Conservation (phyloP, 2,113 vertebrate species). For the Calypte anna region DNA sequence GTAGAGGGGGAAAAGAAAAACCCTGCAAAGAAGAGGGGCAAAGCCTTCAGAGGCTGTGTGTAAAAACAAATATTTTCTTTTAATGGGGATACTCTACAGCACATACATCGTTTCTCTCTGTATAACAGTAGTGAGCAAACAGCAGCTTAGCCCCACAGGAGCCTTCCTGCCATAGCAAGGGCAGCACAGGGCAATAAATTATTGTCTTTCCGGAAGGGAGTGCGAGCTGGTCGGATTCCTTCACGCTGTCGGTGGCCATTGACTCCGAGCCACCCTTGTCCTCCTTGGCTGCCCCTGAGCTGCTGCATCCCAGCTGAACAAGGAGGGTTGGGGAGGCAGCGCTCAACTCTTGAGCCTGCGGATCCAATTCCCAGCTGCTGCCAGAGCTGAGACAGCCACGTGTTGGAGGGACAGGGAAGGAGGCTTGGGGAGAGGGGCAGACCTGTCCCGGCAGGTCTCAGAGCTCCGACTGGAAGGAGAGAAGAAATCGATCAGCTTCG, state of each 20-base stretch:
- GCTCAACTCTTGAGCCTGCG: not conserved
- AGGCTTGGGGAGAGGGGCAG: not conserved
- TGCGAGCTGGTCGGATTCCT: not conserved
- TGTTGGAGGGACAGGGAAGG: not conserved
- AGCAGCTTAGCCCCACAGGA: not conserved
- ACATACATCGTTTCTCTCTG: not conserved
- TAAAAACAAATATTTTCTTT: slow-evolving; percentile 10
- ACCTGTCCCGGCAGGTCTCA: not conserved
- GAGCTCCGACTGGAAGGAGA: slow-evolving; percentile 8
- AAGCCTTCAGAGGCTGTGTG: not conserved
- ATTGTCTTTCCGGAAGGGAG: not conserved
- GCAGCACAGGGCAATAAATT: not conserved
- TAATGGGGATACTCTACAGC: not conserved
- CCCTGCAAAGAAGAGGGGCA: not conserved
- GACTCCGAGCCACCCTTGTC: not conserved
- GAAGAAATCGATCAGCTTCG: not conserved
- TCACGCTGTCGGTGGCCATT: accelerated
- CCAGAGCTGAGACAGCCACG: not conserved
- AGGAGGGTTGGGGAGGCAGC: not conserved
- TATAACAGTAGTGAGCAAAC: not conserved
- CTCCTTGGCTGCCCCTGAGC: not conserved
- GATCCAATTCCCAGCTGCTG: not conserved
- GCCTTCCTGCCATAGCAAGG: not conserved
- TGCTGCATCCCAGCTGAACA: not conserved
- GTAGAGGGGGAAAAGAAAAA: not conserved